phyloP scores from a whole-genome alignment of 2,888 invertebrate species.

The Euzetes globulus region DNA sequence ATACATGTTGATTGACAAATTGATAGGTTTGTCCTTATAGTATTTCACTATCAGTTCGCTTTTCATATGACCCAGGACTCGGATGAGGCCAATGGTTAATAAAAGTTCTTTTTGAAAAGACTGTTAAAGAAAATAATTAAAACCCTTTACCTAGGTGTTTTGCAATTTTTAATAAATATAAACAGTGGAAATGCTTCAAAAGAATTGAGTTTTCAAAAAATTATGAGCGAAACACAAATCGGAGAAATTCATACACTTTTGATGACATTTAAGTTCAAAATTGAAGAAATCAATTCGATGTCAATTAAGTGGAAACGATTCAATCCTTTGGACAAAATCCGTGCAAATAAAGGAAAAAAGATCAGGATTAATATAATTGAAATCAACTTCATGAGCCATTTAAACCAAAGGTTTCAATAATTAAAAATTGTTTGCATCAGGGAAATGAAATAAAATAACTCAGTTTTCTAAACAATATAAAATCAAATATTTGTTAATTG shows the following conservation, averaged over 20 bases:
- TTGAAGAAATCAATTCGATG: neutral
- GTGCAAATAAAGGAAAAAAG: neutral
- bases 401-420: neutral
- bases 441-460: too few relatives aligned
- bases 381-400: slow-evolving; percentile 15
- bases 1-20: neutral
- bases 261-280: neutral
- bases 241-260: slow-evolving; percentile 9
- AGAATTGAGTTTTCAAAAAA: neutral
- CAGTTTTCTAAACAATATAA: neutral
- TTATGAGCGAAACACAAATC: neutral
- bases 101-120: too few relatives aligned
- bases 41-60: slow-evolving; percentile 22
- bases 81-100: neutral
- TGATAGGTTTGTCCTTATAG: neutral
- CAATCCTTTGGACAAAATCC: neutral
- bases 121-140: too few relatives aligned
- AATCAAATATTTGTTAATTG: too few relatives aligned
- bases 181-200: too few relatives aligned
- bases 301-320: neutral
- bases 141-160: too few relatives aligned
- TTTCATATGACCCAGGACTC: neutral
- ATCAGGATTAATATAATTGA: neutral
- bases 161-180: too few relatives aligned
- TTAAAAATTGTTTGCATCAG: too few relatives aligned